phyloP scores from a whole-genome alignment of 2,113 vertebrate genomes.

The Excalfactoria chinensis region DNA sequence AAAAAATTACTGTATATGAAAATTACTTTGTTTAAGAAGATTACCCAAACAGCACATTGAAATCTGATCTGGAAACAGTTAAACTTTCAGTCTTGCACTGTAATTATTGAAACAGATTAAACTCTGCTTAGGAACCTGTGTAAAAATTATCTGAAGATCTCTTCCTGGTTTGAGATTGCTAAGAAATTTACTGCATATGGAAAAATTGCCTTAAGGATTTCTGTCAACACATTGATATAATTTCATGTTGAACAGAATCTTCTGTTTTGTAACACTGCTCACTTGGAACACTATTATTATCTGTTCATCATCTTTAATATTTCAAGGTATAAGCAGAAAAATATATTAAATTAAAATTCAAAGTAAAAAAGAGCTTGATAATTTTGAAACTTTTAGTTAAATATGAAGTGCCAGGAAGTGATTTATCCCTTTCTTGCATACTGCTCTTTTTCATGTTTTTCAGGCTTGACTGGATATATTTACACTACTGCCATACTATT shows the following conservation, averaged over 20 bases:
- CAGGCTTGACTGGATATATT: not conserved
- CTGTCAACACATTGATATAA: not conserved
- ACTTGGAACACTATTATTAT: not conserved
- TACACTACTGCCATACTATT: not conserved
- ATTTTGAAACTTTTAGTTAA: not conserved
- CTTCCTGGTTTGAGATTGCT: not conserved
- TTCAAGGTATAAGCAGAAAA: not conserved
- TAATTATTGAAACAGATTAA: not conserved
- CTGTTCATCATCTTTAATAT: not conserved
- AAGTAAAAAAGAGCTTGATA: not conserved
- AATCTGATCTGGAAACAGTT: not conserved
- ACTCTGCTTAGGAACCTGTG: not conserved
- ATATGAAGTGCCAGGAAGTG: not conserved
- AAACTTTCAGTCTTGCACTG: not conserved
- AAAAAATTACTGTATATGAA: not conserved
- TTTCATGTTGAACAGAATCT: not conserved
- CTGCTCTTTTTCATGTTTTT: not conserved
- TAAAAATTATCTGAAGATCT: not conserved
- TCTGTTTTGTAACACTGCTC: not conserved
- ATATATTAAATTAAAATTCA: not conserved
- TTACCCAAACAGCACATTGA: not conserved
- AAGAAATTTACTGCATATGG: not conserved
- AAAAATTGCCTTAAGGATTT: not conserved
- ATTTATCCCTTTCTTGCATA: not conserved
- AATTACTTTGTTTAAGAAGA: not conserved